phyloP scores from a whole-genome alignment of 2,888 invertebrate genomes.

The Perizoma flavofasciatum region DNA sequence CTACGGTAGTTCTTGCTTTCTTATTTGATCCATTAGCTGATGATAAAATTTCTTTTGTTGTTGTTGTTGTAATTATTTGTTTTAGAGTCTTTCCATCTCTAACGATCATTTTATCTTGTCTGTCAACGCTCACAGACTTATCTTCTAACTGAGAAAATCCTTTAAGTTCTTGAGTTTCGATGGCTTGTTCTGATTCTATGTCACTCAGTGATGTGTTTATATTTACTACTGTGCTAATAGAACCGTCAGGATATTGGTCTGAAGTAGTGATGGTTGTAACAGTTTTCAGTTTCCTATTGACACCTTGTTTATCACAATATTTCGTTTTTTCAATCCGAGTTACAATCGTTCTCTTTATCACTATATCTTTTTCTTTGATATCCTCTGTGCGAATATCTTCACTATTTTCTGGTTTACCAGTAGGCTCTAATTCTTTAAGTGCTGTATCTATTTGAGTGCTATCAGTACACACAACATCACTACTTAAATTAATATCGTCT shows the following conservation, averaged over 20 bases:
- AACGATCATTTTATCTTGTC: slow-evolving; percentile 51
- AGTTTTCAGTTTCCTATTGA: slow-evolving; percentile 58
- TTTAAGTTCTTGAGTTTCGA: slow-evolving; percentile 45
- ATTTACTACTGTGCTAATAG: slow-evolving; percentile 60
- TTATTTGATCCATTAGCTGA: slow-evolving; percentile 56
- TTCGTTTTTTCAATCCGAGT: slow-evolving; percentile 62
- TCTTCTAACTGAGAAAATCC: slow-evolving; percentile 58
- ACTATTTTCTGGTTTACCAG: slow-evolving; percentile 51
- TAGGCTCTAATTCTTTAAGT: slow-evolving; percentile 46
- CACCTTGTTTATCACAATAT: slow-evolving; percentile 52
- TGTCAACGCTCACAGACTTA: slow-evolving; percentile 61
- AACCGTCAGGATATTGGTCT: slow-evolving; percentile 68
- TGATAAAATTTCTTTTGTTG: slow-evolving; percentile 66
- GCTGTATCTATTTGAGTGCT: slow-evolving; percentile 44
- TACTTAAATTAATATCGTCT: slow-evolving; percentile 18
- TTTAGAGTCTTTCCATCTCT: slow-evolving; percentile 60
- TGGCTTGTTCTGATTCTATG: slow-evolving; percentile 47
- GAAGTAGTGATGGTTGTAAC: slow-evolving; percentile 63
- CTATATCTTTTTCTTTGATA: slow-evolving; percentile 51
- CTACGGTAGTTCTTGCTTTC: slow-evolving; percentile 67
- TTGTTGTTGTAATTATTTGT: slow-evolving; percentile 69
- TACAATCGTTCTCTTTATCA: slow-evolving; percentile 55
- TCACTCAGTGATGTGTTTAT: slow-evolving; percentile 67
- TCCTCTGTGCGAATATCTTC: slow-evolving; percentile 50
- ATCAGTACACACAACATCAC: slow-evolving; percentile 22